A percentile compares a stretch with the other conserved stretches of the same genome.
These are phyloP conservation scores for Strix uralensis DNA, from an alignment of 2,113 vertebrate genomes.

Conservation along the genomic window DNA sequence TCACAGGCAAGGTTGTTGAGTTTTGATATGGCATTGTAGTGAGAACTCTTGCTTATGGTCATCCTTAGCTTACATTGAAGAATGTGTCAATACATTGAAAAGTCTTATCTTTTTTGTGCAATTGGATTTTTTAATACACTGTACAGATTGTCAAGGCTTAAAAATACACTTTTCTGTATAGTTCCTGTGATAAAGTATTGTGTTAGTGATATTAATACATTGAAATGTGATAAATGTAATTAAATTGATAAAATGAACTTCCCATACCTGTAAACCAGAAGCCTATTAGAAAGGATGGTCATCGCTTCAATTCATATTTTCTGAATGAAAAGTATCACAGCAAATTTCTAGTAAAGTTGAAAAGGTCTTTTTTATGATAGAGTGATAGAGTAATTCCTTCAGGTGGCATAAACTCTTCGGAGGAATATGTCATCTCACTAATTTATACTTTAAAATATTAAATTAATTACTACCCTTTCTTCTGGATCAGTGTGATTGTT, in stretches of 20 bases:
- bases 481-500: not conserved
- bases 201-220: not conserved
- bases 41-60: not conserved
- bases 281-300: not conserved
- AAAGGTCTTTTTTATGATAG: not conserved
- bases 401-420: not conserved
- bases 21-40: not conserved
- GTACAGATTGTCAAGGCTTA: not conserved
- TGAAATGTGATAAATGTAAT: not conserved
- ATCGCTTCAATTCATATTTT: not conserved
- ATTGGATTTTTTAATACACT: rapidly evolving
- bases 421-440: not conserved
- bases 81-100: not conserved
- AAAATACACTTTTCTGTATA: not conserved
- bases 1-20: not conserved
- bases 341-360: not conserved
- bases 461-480: not conserved
- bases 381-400: not conserved
- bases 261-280: not conserved
- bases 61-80: not conserved
- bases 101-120: not conserved
- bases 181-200: not conserved
- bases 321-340: not conserved
- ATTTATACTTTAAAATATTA: not conserved
- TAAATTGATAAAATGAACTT: not conserved